Evolutionary conservation across 2,888 invertebrate genomes (phyloP).

Genomic region (Rhagium mordax): DNA sequence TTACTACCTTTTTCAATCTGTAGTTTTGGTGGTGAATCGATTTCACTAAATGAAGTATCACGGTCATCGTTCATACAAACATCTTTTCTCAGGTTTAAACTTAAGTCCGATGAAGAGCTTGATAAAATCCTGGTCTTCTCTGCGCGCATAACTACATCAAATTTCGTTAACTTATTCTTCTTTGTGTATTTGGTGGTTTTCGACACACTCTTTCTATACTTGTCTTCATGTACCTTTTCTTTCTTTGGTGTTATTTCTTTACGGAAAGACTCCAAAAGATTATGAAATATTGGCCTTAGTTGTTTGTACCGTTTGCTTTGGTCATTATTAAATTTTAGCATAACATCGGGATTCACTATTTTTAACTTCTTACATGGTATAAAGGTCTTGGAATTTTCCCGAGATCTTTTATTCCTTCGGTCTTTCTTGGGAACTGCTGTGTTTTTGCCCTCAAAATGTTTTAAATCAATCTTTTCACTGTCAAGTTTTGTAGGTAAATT

Average conservation of each 20-base stretch:
- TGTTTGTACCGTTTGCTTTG: background rate
- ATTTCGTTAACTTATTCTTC: background rate
- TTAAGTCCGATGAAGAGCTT: background rate
- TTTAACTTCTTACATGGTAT: background rate
- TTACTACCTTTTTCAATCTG: background rate
- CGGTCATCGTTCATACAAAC: background rate
- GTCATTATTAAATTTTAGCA: background rate
- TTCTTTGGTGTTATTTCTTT: constrained; percentile 11
- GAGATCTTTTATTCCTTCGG: background rate
- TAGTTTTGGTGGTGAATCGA: background rate
- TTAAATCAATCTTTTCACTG: background rate
- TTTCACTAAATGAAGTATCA: background rate
- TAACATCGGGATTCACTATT: constrained; percentile 15
- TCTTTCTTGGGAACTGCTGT: background rate
- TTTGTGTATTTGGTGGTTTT: background rate
- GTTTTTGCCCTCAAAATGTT: background rate
- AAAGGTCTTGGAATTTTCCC: background rate
- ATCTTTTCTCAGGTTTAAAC: background rate
- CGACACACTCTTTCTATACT: background rate
- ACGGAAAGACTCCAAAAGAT: constrained; percentile 30
- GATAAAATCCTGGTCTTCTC: background rate
- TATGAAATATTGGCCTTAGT: constrained; percentile 22
- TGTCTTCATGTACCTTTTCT: background rate
- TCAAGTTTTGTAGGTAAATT: background rate
- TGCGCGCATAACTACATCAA: background rate